Percentiles rank a stretch among this genome's conserved stretches.
phyloP scores from a whole-genome alignment of 2,888 invertebrate genomes.

The Drosophila emarginata region DNA sequence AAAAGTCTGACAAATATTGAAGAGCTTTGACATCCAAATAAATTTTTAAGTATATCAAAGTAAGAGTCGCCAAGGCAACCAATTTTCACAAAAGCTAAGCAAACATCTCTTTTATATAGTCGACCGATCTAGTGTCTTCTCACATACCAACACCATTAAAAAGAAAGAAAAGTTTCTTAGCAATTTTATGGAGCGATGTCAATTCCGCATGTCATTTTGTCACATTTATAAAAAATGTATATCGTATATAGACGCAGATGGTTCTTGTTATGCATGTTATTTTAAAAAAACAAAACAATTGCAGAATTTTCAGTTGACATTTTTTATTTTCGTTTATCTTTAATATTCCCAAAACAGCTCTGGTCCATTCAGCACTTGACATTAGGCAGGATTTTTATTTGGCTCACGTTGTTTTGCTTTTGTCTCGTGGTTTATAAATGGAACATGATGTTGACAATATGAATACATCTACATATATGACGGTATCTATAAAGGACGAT shows the following conservation, averaged over 20 bases:
- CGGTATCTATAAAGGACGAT: neutral
- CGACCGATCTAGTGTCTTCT: too few species aligned
- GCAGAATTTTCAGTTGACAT: constrained; percentile 50
- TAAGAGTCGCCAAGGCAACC: neutral
- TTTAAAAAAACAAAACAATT: neutral
- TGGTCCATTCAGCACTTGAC: constrained; percentile 19
- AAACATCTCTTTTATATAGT: too few species aligned
- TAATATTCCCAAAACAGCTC: constrained; percentile 26
- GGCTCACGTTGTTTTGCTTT: constrained; percentile 9
- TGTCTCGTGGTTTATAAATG: constrained; percentile 21
- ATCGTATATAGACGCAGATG: too few species aligned
- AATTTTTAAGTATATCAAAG: neutral
- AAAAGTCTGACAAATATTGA: neutral
- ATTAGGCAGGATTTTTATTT: constrained; percentile 27
- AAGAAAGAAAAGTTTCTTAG: too few species aligned
- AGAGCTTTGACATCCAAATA: constrained; percentile 9
- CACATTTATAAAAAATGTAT: too few species aligned
- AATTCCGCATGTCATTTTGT: too few species aligned
- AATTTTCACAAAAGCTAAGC: neutral
- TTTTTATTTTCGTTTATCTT: constrained; percentile 49
- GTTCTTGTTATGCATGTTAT: too few species aligned
- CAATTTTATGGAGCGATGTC: too few species aligned
- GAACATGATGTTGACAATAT: constrained; percentile 29
- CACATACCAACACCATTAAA: too few species aligned
- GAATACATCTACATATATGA: neutral